Base-by-base conservation (phyloP, 2,113 vertebrate genomes). In the Tachuris rubrigastra region DNA sequence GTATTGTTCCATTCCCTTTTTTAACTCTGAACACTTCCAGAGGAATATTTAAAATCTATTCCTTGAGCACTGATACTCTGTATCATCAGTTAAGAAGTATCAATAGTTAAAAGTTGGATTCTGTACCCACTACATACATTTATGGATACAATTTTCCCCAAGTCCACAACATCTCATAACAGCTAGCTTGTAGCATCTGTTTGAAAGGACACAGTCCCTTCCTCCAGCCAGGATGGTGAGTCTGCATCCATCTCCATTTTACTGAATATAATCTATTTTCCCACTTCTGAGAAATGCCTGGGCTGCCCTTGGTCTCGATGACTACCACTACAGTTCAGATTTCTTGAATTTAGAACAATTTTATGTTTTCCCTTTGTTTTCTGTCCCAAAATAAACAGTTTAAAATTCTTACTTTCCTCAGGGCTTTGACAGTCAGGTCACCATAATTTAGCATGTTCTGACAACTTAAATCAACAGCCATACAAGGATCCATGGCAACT, bases 211-310 rank as follows among this genome's bases (percentile, higher is more conserved):
- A 86, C 8, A 41, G 10, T 73, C 55, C 25, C 14, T 24, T 73
- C 19, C 58, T 65, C 27, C 35, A 52, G 20, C 21, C 6, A 16
- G 11, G 13, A 58, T 4, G 4, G 25, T 0, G 1, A 4, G 0
- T 37, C 22, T 83, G 50, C 6, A 10, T 20, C 76, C 20, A 47
- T 21, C 21, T 55, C 8, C 18, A 15, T 19, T 91, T 83, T 46
- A 71, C 4, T 6, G 18, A 67, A 35, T 5, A 73, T 14, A 44
- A 82, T 23, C 27, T 8, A 10, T 66, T 66, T 73, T 50, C n/a
- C n/a, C 30, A 31, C 55, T 90, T 88, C 37, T 0, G 14, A 66
- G 50, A 84, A 90, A 58, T 39, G 31, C 28, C 75, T 69, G 49
- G 18, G 44, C 28, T 28, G 27, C 9, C 47, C 50, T 62, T 74